Evolutionary conservation across 64 coral and sea anemone species (phyloP), one percentile per base, ranked within the genome.

Genomic region (Dendrophyllia cribrosa): DNA sequence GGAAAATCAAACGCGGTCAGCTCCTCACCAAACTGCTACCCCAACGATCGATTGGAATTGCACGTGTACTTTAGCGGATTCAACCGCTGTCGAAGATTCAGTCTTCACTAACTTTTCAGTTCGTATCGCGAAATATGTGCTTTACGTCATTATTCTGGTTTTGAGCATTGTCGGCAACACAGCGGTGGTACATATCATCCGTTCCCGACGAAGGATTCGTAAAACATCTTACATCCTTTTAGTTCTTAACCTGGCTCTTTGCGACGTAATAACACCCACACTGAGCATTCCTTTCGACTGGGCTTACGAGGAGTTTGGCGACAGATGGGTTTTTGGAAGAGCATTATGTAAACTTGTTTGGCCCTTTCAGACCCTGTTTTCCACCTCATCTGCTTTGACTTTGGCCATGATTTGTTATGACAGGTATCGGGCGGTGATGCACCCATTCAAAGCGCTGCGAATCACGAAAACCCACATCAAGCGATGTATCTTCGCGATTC

Each of bases 251-350:
- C 58, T 89, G 11, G 88, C 88, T 23, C 20, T 79, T 5, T 89
- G 88, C 25, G 88, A 89, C 45, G 19, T 76, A 19, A 77, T 89
- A 16, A 79, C 74, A 15, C 88, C 88, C 49, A 66, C 75, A 2
- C 50, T 89, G 17, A 89, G 88, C 76, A 77, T 89, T 19, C 88
- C 88, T 64, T 68, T 89, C 56, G 88, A 89, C 12, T 64, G 75
- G 63, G 62, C 74, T 12, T 89, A 78, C 55, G 88, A 89, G 19
- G 88, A 89, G 12, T 26, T 51, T 6, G 46, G 22, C 14, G 51
- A 79, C 59, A 56, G 11, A 21, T 89, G 88, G 88, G n/a, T 59
- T 8, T 65, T 89, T 89, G 61, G 88, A 10, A 12, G 9, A 50
- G 9, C 58, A 4, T 25, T 69, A 59, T 89, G 88, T 51, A 89